Conservation (phyloP, 2,797 vertebrate species). For the Acanthiza pusilla region DNA sequence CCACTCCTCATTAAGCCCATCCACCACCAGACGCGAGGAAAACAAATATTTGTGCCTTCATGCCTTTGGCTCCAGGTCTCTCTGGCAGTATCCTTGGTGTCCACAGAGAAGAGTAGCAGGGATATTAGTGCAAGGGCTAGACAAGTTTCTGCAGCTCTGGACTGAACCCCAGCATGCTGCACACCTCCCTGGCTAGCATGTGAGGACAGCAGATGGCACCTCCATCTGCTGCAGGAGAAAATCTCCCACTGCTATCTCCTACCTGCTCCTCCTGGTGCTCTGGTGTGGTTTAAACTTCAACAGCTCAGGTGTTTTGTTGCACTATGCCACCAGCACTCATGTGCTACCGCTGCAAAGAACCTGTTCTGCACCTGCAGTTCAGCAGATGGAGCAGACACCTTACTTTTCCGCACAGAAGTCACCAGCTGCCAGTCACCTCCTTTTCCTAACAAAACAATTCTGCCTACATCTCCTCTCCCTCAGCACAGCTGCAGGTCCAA, state of each 20-base stretch:
- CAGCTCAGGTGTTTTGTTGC: background rate
- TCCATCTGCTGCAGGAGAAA: background rate
- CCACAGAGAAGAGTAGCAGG: background rate
- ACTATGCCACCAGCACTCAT: background rate
- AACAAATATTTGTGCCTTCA: background rate
- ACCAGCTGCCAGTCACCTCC: background rate
- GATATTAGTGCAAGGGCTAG: background rate
- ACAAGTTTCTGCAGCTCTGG: background rate
- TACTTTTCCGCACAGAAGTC: background rate
- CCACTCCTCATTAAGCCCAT: background rate
- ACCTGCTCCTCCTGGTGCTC: background rate
- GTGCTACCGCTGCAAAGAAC: background rate
- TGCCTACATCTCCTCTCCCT: background rate
- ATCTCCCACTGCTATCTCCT: background rate
- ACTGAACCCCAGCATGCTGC: background rate
- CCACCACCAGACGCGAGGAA: background rate
- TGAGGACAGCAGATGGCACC: background rate
- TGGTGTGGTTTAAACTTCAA: background rate
- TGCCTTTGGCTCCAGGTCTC: background rate
- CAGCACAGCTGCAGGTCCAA: accelerated
- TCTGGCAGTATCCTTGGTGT: background rate
- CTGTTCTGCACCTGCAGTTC: background rate
- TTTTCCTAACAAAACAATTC: background rate
- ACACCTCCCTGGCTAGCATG: background rate
- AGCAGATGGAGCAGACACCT: background rate